Conservation (phyloP, 2,113 vertebrate genomes). For the Promerops cafer region DNA sequence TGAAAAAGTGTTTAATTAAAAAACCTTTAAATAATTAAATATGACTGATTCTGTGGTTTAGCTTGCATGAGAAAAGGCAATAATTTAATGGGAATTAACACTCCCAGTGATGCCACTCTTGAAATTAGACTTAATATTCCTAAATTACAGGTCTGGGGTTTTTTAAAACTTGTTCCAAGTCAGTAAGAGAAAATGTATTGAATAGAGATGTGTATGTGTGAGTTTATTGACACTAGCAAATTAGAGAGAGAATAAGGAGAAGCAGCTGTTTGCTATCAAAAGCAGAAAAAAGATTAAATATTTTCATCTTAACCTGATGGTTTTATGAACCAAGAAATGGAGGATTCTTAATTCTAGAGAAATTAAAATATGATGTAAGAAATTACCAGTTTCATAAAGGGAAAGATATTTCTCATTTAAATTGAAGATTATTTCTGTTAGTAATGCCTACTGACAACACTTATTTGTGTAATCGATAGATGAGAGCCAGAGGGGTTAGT, state of each 20-base stretch:
- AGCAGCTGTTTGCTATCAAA: not conserved
- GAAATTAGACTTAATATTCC: not conserved
- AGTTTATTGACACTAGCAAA: not conserved
- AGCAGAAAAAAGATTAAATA: not conserved
- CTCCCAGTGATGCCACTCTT: not conserved
- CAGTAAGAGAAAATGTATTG: not conserved
- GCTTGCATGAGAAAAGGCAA: not conserved
- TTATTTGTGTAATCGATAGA: not conserved
- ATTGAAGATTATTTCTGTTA: not conserved
- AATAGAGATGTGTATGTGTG: not conserved
- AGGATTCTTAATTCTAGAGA: not conserved
- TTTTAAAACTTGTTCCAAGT: not conserved
- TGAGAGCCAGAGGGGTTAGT: not conserved
- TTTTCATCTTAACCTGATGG: not conserved
- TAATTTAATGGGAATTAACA: not conserved
- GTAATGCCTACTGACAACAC: not conserved
- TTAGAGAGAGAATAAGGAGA: not conserved
- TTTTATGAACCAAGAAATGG: not conserved
- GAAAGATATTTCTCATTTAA: not conserved
- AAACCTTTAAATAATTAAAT: not conserved
- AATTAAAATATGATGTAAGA: not conserved
- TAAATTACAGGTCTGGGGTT: not conserved
- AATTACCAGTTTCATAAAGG: not conserved
- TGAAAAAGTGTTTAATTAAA: not conserved
- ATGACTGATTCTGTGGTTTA: not conserved